Conservation (phyloP, 2,113 vertebrate species). For the Pitta sordida region DNA sequence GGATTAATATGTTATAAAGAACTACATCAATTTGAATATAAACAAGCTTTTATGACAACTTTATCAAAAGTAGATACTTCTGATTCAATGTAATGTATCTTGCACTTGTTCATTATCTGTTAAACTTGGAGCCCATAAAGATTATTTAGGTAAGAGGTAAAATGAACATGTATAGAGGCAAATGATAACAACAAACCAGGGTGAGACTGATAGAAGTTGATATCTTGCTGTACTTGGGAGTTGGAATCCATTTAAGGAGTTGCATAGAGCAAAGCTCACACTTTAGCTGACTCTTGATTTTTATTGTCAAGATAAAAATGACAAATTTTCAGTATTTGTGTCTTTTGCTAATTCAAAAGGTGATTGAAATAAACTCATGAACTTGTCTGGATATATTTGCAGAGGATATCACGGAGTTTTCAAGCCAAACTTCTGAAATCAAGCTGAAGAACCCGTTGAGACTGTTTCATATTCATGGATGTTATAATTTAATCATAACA, state of each 20-base stretch:
- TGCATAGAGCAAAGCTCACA: background rate
- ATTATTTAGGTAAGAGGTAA: background rate
- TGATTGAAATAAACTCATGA: background rate
- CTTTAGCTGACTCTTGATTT: background rate
- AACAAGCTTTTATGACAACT: background rate
- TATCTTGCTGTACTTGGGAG: background rate
- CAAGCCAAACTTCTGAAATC: background rate
- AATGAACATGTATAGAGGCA: background rate
- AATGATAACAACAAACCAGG: background rate
- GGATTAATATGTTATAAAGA: background rate
- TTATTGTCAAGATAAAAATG: background rate
- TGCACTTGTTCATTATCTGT: background rate
- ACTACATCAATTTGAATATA: background rate
- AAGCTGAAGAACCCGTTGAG: background rate
- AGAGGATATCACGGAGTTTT: background rate
- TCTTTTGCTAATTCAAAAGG: background rate
- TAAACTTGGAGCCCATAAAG: background rate
- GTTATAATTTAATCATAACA: background rate
- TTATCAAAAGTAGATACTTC: background rate
- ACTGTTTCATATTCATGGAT: background rate
- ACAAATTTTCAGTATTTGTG: background rate
- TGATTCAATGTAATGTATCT: background rate
- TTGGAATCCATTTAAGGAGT: background rate
- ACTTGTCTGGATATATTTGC: background rate
- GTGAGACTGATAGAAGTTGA: background rate